Base-by-base conservation (phyloP, 1,140 invertebrate genomes). In the Drosophila azteca region DNA sequence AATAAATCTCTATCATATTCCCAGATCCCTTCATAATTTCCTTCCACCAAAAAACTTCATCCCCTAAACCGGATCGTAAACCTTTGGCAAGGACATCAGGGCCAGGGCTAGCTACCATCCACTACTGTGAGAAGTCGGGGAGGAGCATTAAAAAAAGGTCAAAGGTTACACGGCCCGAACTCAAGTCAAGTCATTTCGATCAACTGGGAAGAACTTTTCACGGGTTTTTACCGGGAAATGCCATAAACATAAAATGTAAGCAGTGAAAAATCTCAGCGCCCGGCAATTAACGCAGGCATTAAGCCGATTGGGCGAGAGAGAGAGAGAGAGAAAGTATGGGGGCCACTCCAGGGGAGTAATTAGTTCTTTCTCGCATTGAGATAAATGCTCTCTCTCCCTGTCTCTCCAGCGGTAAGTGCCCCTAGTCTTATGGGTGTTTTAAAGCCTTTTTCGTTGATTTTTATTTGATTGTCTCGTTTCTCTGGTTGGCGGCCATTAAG, bases 401-500 rank as follows among this genome's bases (percentile, higher is more conserved):
- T n/a, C n/a, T n/a, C n/a, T 43, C 41, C 45, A 57, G 31, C 84
- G 83, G 90, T 90, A 90, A 67, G 77, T 81, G 63, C 41, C 59
- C 48, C 17, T 48, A 77, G 78, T 71, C 78, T 75, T 85, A 77
- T 63, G 66, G 51, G 70, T 58, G 62, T 65, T 88, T 88, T 87
- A 70, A 89, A 89, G 76, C 84, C 76, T 71, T 89, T 83, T 54
- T 63, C 62, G 61, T 85, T 87, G 70, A 80, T 80, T 84, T 77
- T 77, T 66, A 87, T 87, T 76, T 80, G 78, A 82, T 79, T 71
- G 50, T 57, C 51, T 57, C 54, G 48, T 50, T 41, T 50, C 44
- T 35, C 53, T 66, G 65, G 71, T 57, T 61, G 76, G 59, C 66
- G 74, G 43, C 79, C 72, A 77, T 83, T 88, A 89, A 89, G 70